phyloP scores from a whole-genome alignment of 2,797 vertebrate genomes.

The Falco peregrinus region DNA sequence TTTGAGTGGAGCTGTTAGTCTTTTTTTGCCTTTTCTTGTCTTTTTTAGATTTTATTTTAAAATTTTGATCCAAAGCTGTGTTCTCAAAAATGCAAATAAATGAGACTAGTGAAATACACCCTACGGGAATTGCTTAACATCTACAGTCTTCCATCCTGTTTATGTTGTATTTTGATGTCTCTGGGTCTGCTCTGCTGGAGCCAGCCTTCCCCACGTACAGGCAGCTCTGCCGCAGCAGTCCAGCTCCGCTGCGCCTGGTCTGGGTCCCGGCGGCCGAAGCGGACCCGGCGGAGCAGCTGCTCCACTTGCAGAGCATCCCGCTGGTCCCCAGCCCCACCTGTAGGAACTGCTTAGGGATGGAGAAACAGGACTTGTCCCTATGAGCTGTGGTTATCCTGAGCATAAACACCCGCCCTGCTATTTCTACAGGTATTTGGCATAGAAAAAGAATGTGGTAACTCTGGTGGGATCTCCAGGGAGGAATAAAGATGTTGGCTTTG shows the following conservation, averaged over 20 bases:
- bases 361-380: background rate
- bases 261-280: rapidly evolving
- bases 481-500: background rate
- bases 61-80: background rate
- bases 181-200: background rate
- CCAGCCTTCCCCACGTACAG: background rate
- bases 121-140: background rate
- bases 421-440: background rate
- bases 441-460: background rate
- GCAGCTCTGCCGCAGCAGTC: background rate
- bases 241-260: rapidly evolving
- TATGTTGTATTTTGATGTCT: background rate
- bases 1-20: background rate
- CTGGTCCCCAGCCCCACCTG: background rate
- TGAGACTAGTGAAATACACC: background rate
- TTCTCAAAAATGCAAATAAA: background rate
- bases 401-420: background rate
- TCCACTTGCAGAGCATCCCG: background rate
- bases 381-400: background rate
- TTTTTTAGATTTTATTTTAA: too few species aligned
- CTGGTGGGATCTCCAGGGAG: background rate
- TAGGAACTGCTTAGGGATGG: background rate
- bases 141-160: background rate
- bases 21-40: background rate
- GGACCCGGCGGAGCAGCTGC: background rate